Base-by-base conservation (phyloP, 2,888 invertebrate genomes). In the Leptopilina drosophilae region DNA sequence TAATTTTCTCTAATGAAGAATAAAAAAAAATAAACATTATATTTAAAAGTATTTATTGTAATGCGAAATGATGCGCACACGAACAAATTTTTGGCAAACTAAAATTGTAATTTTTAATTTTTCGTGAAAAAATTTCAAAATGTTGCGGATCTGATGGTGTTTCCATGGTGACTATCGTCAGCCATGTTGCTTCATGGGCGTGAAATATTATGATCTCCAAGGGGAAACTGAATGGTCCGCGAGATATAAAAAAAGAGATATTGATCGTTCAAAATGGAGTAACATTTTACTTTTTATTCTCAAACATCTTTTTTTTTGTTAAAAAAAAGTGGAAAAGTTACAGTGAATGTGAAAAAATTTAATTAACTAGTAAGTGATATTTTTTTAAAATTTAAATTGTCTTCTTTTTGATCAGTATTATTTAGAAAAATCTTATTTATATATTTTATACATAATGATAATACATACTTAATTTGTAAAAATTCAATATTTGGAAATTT, bases 141-240 rank as follows among this genome's bases (percentile, higher is more conserved):
- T 80, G 73, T 33, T 33, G 33, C 33, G 62, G 7, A 78, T 76
- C 76, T 62, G 66, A 83, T 81, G 77, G 82, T 81, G 88, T 88
- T 87, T 75, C 88, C 82, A 88, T 88, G 87, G 88, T 84, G 80
- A 87, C 86, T 56, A 49, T 76, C 67, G 85, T 49, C 86, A 80
- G 88, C 90, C 89, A 90, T 89, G 82, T 79, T 85, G 85, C 80
- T 81, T 82, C 82, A 85, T 85, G 86, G 87, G 88, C 87, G 87
- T 87, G 85, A 84, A 84, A 80, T 73, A 78, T 33, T 75, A 12
- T 69, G 26, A 56, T 73, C 56, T 73, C 56, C 11, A 26, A 33
- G n/a, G 73, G 67, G 56, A 73, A 73, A 33, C 56, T 73, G 53
- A 73, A 56, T 73, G 73, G 73, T 73, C 56, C 33, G 33, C 5